A percentile compares a stretch with the other conserved stretches of the same genome.
phyloP scores from a whole-genome alignment of 2,888 invertebrate genomes.

The Lissonota sp. region DNA sequence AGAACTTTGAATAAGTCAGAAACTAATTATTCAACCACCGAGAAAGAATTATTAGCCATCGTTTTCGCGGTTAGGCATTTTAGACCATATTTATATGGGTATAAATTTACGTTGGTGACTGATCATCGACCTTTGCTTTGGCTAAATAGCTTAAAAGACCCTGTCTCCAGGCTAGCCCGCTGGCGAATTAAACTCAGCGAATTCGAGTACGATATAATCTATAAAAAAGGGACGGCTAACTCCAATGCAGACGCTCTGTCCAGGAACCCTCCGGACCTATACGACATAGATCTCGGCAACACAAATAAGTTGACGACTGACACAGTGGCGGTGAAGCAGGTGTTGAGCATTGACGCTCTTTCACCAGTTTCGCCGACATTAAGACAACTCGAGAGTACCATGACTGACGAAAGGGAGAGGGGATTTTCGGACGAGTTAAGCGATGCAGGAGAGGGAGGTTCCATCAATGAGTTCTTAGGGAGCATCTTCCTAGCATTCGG shows the following conservation, averaged over 20 bases:
- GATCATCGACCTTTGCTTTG: constrained; percentile 28
- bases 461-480: constrained; percentile 16
- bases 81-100: constrained; percentile 38
- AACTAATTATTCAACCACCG: constrained; percentile 35
- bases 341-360: constrained; percentile 22
- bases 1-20: constrained; percentile 30
- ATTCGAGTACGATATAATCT: constrained; percentile 72
- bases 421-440: constrained; percentile 6
- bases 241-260: constrained; percentile 73
- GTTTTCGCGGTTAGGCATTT: constrained; percentile 42
- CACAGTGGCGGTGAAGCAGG: not conserved
- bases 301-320: not conserved
- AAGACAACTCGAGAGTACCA: not conserved
- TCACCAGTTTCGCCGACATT: not conserved
- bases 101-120: constrained; percentile 29
- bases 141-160: constrained; percentile 53
- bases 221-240: constrained; percentile 73
- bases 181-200: constrained; percentile 72
- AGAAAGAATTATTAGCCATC: constrained; percentile 38
- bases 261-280: constrained; percentile 27
- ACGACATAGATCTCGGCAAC: constrained; percentile 9
- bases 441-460: not conserved
- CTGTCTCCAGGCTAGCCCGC: constrained; percentile 23
- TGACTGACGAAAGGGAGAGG: not conserved
- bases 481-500: constrained; percentile 2